Conservation (phyloP, 1,140 invertebrate species). For the Hycleus cichorii region DNA sequence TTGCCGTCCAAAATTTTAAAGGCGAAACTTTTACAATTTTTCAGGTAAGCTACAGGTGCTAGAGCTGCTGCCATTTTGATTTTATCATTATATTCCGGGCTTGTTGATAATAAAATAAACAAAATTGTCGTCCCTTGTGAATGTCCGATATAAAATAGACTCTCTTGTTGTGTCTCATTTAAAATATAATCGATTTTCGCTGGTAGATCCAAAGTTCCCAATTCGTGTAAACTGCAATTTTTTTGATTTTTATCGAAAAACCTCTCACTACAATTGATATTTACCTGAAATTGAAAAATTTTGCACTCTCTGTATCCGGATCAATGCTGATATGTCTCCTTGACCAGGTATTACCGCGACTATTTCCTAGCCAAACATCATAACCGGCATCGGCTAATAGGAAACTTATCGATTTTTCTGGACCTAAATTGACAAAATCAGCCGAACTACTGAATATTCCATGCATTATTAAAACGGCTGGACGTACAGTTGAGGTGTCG, state of each 20-base stretch:
- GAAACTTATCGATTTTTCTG: slow-evolving; percentile 48
- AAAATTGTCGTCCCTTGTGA: slow-evolving; percentile 54
- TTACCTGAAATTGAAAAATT: slow-evolving; percentile 65
- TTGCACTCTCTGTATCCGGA: slow-evolving; percentile 29
- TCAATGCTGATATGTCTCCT: slow-evolving; percentile 40
- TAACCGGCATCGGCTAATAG: slow-evolving; percentile 63
- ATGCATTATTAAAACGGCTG: slow-evolving; percentile 52
- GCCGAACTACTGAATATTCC: slow-evolving; percentile 67
- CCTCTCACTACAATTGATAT: slow-evolving; percentile 34
- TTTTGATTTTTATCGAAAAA: no score
- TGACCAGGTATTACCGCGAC: slow-evolving; percentile 58
- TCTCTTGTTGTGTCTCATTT: slow-evolving; percentile 32
- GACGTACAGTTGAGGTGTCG: slow-evolving; percentile 14
- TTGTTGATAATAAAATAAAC: slow-evolving; percentile 44
- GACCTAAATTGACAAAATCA: slow-evolving; percentile 61
- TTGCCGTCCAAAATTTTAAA: no score
- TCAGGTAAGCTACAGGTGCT: slow-evolving; percentile 67
- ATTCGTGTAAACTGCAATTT: no score
- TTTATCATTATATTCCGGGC: slow-evolving; percentile 49
- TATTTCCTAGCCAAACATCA: slow-evolving; percentile 71
- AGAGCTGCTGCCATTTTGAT: slow-evolving; percentile 54
- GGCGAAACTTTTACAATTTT: slow-evolving; percentile 52
- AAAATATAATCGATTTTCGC: slow-evolving; percentile 51
- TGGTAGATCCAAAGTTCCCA: slow-evolving; percentile 48
- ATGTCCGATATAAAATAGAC: slow-evolving; percentile 61